phyloP scores from a whole-genome alignment of 1,140 invertebrate species.

The Leucophenga varia region DNA sequence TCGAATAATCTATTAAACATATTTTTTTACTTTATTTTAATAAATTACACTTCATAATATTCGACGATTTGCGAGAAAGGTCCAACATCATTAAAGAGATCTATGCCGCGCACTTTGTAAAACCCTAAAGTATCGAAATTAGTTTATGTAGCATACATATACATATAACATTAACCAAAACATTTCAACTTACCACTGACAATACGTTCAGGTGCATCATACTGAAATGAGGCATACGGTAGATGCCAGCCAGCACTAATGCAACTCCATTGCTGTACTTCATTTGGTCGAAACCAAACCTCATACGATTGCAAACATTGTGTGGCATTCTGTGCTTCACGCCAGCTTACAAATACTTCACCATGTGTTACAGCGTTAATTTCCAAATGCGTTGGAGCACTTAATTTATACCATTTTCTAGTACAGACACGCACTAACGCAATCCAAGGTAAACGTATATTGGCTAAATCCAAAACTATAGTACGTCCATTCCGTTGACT shows the following conservation, averaged over 20 bases:
- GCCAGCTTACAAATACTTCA: constrained; percentile 48
- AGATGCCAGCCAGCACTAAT: constrained; percentile 42
- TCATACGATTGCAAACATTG: constrained; percentile 50
- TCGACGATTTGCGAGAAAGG: constrained; percentile 44
- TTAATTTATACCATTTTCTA: constrained; percentile 27
- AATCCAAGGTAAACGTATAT: constrained; percentile 33
- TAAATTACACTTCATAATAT: constrained; percentile 46
- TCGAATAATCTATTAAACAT: too few relatives aligned
- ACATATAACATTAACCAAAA: background rate
- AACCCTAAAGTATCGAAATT: constrained; percentile 28
- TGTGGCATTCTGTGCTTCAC: constrained; percentile 29
- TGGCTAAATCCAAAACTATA: constrained; percentile 20
- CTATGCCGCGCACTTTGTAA: constrained; percentile 47
- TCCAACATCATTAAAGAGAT: constrained; percentile 41
- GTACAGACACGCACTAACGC: constrained; percentile 44
- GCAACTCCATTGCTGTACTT: constrained; percentile 26
- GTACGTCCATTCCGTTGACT: constrained; percentile 43
- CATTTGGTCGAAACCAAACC: constrained; percentile 37
- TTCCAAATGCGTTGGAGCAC: constrained; percentile 28
- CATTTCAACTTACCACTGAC: constrained; percentile 29
- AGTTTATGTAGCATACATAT: background rate
- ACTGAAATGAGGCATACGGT: constrained; percentile 52
- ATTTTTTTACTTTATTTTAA: constrained; percentile 8
- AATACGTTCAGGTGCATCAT: constrained; percentile 17
- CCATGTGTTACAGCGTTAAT: constrained; percentile 31